Evolutionary conservation across 2,888 invertebrate species (phyloP), one percentile per base, ranked within the genome.

Genomic region (Sipha maydis): DNA sequence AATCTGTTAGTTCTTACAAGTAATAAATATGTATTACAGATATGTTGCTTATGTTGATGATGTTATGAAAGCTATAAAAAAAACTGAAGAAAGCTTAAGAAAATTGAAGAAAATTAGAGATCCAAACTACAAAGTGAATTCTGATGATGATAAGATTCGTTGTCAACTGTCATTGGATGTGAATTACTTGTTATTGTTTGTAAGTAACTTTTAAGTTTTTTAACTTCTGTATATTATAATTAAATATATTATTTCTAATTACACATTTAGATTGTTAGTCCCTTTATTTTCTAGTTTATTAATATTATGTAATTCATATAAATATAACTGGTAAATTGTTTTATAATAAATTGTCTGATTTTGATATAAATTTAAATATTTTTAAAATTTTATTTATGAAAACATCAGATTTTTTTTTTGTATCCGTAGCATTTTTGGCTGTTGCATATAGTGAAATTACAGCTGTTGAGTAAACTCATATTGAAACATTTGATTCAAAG

Each of bases 71-170:
- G 98, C 98, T 1, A 98, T 99, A 19, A 96, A 97, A 92, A 97
- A 96, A 93, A 99, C 98, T 90, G 98, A 99, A 92, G 98, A 98
- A 91, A 98, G 98, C 89, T 92, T 99, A 90, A 94, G 97, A 91
- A 94, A 98, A 91, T 93, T 99, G 91, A 98, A 98, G 92, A 95
- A 96, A 92, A 95, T 96, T 34, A 94, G 96, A 90, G 96, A 96
- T 89, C 93, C 93, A 91, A 92, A 93, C 19, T 88, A 88, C 8
- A 91, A 91, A 21, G 92, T 91, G 85, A 90, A 91, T 90, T 91
- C 92, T 88, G 99, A 99, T 91, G 98, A 98, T 91, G 97, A 97
- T 91, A 99, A 99, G 93, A 99, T 99, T 91, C 94, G 98, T 77
- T 93, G 96, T 89, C 99, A 99, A 92, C 93, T 99, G 61, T 95